These are phyloP conservation scores for Melangyna quadrimaculata DNA, from an alignment of 2,888 invertebrate genomes.

Conservation along the genomic window DNA sequence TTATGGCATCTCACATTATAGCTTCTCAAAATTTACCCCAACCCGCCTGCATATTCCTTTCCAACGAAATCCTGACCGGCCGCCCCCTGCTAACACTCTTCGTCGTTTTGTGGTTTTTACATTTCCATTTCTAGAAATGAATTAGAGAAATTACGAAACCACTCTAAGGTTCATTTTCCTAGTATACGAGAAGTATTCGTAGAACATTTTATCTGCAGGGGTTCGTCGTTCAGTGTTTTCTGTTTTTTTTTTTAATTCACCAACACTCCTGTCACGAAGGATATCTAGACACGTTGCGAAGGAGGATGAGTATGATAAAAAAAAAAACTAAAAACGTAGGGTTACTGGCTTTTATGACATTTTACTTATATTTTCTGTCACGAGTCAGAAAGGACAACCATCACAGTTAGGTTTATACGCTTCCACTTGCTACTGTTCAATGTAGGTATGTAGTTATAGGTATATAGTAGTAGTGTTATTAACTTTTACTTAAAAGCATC, in stretches of 20 bases:
- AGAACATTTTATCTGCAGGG: slow-evolving; percentile 38
- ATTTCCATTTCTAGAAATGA: slow-evolving; percentile 62
- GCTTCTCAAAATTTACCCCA: slow-evolving; percentile 16
- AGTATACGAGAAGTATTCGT: not conserved
- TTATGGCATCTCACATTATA: slow-evolving; percentile 43
- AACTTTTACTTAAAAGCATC: slow-evolving; percentile 68
- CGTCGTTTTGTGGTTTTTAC: slow-evolving; percentile 43
- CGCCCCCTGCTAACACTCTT: not conserved
- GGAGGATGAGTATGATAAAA: not conserved
- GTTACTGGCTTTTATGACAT: slow-evolving; percentile 68
- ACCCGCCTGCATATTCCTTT: not conserved
- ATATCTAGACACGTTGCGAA: not conserved
- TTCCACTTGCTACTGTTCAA: not conserved
- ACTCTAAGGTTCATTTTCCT: slow-evolving; percentile 13
- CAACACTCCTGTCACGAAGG: not conserved
- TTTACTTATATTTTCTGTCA: slow-evolving; percentile 42
- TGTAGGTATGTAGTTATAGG: no score
- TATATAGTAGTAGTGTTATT: no score
- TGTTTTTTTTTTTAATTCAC: not conserved
- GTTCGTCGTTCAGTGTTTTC: not conserved
- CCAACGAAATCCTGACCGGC: not conserved
- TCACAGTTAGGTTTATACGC: not conserved
- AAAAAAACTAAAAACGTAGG: slow-evolving; percentile 36
- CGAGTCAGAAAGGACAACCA: slow-evolving; percentile 21
- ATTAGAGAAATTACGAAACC: slow-evolving; percentile 63